Evolutionary conservation across 2,888 invertebrate species (phyloP).

Genomic region (Drosophila diplacantha): DNA sequence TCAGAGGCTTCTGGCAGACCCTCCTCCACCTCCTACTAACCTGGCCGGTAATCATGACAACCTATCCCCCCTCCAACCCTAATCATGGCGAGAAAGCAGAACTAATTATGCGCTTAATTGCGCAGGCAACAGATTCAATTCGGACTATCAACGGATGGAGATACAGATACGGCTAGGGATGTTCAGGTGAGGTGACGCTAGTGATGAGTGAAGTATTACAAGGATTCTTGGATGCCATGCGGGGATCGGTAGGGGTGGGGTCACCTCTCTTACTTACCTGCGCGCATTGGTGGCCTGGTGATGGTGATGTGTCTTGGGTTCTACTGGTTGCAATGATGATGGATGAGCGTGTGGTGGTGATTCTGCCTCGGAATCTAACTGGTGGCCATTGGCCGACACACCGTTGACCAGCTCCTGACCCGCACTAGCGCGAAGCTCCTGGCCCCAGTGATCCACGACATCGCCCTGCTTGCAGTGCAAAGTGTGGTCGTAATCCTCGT

Average conservation of each 20-base stretch:
- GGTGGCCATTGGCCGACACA: conserved; percentile 46
- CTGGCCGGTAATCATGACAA: conserved; percentile 27
- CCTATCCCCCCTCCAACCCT: conserved; percentile 16
- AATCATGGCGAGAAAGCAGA: conserved; percentile 19
- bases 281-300: conserved; percentile 69
- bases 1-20: neutral
- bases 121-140: conserved; percentile 4
- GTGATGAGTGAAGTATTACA: neutral
- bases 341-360: conserved; percentile 24
- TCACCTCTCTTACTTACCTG: conserved; percentile 64
- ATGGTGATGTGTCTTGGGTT: conserved; percentile 40
- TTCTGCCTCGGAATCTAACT: conserved; percentile 20
- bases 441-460: conserved; percentile 53
- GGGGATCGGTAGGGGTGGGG: neutral
- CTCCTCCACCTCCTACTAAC: neutral
- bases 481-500: conserved; percentile 9
- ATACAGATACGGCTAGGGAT: neutral
- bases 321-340: conserved; percentile 41
- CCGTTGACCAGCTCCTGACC: conserved; percentile 39
- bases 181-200: conserved; percentile 5
- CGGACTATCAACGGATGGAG: neutral
- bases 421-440: conserved; percentile 42
- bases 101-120: conserved; percentile 53
- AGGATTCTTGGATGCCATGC: conserved; percentile 7
- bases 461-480: conserved; percentile 35